Evolutionary conservation across 1,140 invertebrate species (phyloP), one percentile per base, ranked within the genome.

Genomic region (Coptotermes formosanus): DNA sequence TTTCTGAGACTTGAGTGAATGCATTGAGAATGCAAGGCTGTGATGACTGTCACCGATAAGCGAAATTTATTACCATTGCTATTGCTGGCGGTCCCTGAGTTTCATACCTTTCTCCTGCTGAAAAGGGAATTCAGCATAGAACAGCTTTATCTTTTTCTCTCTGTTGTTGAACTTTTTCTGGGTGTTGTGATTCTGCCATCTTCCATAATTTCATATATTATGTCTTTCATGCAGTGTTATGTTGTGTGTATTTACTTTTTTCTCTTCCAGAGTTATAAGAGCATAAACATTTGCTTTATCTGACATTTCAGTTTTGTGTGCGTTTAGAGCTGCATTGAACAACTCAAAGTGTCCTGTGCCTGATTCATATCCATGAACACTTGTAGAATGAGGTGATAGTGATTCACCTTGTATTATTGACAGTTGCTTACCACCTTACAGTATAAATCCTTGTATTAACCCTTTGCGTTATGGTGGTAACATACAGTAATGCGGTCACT

Each of bases 341-440:
- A 2, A 23, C 21, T 23, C 3, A 16, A n/a, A 25, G 21, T 64
- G 21, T 75, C 25, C 64, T 75, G 7, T 75, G 64, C 64, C 64
- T 75, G 64, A 75, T 75, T 75, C n/a, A 75, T 75, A 75, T 75
- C n/a, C n/a, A 75, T 30, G n/a, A 75, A 75, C 64, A 75, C 25
- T 25, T 64, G 59, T n/a, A 64, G 25, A 7, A 64, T 30, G 64
- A 25, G n/a, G 64, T 75, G 7, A 30, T 3, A 23, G 7, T 30
- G 25, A 6, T 8, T 75, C 7, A 9, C 19, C 59, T 64, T 25
- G 16, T 30, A 75, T 75, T 30, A 75, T 75, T 75, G n/a, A n/a
- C n/a, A 75, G 14, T 75, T 75, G 1, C 59, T 64, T 64, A 23
- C 59, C 59, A 75, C 64, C 64, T 75, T 6, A 75, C 25, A 75